These are phyloP conservation scores for Nomada goodeniana DNA, from an alignment of 2,888 invertebrate species.

Conservation along the genomic window DNA sequence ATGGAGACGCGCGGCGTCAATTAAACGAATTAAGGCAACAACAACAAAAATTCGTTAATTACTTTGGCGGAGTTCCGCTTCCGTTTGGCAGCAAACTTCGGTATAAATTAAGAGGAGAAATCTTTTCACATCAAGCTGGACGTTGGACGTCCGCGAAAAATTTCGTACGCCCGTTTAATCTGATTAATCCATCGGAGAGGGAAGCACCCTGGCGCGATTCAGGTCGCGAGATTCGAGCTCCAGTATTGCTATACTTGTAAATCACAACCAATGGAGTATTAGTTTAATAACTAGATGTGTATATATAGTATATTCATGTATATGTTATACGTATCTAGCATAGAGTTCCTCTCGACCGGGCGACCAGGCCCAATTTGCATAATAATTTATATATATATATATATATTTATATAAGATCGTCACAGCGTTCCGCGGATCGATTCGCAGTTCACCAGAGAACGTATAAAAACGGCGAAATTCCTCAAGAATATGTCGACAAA, in stretches of 20 bases:
- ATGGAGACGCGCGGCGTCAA: neutral
- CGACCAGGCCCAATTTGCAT: constrained; percentile 65
- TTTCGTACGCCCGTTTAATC: constrained; percentile 8
- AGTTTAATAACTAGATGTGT: constrained; percentile 75
- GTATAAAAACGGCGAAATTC: neutral
- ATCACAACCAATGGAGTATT: constrained; percentile 84
- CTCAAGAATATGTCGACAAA: neutral
- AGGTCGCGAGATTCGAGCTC: constrained; percentile 57
- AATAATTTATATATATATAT: constrained; percentile 35
- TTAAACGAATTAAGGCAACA: neutral
- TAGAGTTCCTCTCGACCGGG: constrained; percentile 59
- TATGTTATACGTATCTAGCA: constrained; percentile 63
- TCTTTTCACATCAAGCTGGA: constrained; percentile 1
- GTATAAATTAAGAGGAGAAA: constrained; percentile 8
- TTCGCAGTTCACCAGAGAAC: constrained; percentile 17
- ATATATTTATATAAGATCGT: constrained; percentile 30
- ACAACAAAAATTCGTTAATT: neutral
- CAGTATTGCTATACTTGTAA: constrained; percentile 81
- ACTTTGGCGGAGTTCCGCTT: neutral
- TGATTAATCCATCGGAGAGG: constrained; percentile 43
- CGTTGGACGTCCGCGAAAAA: constrained; percentile 11
- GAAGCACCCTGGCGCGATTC: constrained; percentile 49
- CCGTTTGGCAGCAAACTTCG: neutral
- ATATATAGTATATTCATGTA: constrained; percentile 58
- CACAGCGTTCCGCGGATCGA: constrained; percentile 47